These are phyloP conservation scores for Poecilia velifera DNA, from an alignment of 2,797 vertebrate species.

Conservation along the genomic window DNA sequence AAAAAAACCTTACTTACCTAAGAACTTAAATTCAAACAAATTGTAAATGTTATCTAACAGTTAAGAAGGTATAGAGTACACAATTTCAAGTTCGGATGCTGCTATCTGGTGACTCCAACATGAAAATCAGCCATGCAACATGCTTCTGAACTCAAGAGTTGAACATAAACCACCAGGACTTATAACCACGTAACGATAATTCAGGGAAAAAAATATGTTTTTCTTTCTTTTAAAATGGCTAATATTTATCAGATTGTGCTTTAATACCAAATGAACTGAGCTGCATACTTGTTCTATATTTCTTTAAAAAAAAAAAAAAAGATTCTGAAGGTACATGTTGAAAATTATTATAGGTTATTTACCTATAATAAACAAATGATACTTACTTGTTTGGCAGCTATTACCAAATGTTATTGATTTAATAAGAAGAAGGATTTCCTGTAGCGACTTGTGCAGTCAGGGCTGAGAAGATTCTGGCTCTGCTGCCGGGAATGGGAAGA, in stretches of 20 bases:
- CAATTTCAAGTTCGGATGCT: not conserved
- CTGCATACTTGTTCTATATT: not conserved
- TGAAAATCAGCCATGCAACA: not conserved
- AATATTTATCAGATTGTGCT: not conserved
- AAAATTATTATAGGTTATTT: not conserved
- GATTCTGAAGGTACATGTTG: not conserved
- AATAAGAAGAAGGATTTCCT: not conserved
- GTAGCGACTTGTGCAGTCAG: not conserved
- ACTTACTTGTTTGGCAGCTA: not conserved
- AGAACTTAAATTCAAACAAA: not conserved
- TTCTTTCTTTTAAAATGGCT: not conserved
- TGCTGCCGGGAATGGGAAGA: slow-evolving; percentile 1
- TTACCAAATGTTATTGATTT: not conserved
- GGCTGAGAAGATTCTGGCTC: not conserved
- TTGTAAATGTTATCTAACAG: not conserved
- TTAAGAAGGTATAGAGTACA: not conserved
- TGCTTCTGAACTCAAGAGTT: not conserved
- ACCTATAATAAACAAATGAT: not conserved
- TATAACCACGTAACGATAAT: not conserved
- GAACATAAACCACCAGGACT: not conserved
- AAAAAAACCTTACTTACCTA: not conserved
- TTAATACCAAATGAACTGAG: not conserved
- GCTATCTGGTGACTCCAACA: not conserved
- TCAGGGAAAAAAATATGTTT: not conserved
- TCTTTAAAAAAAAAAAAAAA: not conserved